Evolutionary conservation across 2,888 invertebrate genomes (phyloP).

Genomic region (Erebia epiphron): DNA sequence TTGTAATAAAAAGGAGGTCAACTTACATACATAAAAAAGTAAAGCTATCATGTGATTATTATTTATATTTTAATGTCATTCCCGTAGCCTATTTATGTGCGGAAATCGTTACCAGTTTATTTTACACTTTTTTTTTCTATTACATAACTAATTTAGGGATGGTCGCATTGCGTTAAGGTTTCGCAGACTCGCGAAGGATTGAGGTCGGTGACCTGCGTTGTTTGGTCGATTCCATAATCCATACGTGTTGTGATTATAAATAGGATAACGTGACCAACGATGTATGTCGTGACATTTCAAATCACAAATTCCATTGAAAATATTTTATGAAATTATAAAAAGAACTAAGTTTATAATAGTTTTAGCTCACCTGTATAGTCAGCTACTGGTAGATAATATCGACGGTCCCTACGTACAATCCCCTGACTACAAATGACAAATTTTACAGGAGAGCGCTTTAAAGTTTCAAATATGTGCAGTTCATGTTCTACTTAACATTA

Average conservation of each 20-base stretch:
- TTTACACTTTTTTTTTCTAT: constrained; percentile 1
- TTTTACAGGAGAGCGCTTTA: too few relatives aligned
- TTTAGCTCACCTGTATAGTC: too few relatives aligned
- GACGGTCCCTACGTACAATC: too few relatives aligned
- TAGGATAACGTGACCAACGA: constrained; percentile 33
- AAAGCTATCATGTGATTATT: neutral
- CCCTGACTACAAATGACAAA: too few relatives aligned
- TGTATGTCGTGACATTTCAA: constrained; percentile 22
- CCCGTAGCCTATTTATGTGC: neutral
- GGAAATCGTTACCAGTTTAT: neutral
- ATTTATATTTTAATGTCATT: neutral
- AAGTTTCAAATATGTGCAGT: too few relatives aligned
- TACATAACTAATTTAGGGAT: constrained; percentile 35
- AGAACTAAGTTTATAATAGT: too few relatives aligned
- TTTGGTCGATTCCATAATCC: constrained; percentile 48
- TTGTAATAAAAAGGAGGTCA: constrained; percentile 9
- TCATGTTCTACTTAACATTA: too few relatives aligned
- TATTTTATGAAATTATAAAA: neutral
- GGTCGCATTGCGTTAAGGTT: constrained; percentile 38
- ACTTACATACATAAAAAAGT: neutral
- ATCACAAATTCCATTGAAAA: neutral
- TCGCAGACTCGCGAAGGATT: constrained; percentile 41
- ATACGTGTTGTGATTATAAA: constrained; percentile 39
- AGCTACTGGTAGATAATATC: too few relatives aligned
- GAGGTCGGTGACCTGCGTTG: constrained; percentile 45